Conservation (phyloP, 2,113 vertebrate species). For the Scatophagus argus region DNA sequence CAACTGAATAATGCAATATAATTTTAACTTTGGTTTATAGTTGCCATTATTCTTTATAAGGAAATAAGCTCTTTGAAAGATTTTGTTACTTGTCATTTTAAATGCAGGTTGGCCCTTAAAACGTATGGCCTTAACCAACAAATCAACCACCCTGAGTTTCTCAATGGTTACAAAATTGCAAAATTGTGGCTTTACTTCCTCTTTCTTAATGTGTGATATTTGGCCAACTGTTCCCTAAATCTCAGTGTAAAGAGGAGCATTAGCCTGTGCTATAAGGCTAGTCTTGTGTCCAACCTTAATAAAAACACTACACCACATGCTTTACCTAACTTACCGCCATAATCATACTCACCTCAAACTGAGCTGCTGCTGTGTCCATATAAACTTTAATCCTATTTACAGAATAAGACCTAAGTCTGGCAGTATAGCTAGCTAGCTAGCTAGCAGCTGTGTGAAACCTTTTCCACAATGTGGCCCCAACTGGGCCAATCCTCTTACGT, state of each 20-base stretch:
- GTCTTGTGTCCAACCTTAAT: neutral
- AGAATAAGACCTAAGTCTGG: slow-evolving; percentile 54
- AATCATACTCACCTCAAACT: slow-evolving; percentile 19
- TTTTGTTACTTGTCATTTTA: neutral
- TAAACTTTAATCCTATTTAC: slow-evolving; percentile 78
- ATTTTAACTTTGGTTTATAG: slow-evolving; percentile 15
- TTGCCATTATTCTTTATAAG: neutral
- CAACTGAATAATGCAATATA: slow-evolving; percentile 27
- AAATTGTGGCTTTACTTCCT: slow-evolving; percentile 49
- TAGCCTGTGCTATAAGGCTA: neutral
- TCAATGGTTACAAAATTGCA: slow-evolving; percentile 38
- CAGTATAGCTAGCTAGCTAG: slow-evolving; percentile 26
- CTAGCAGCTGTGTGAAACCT: slow-evolving; percentile 54
- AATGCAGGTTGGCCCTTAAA: neutral
- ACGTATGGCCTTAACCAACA: neutral
- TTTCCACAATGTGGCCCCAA: slow-evolving; percentile 61
- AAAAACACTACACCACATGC: slow-evolving; percentile 39
- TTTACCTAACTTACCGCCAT: slow-evolving; percentile 15
- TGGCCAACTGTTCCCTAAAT: neutral
- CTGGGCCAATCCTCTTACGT: slow-evolving; percentile 78
- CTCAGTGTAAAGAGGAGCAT: neutral
- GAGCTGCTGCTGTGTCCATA: slow-evolving; percentile 48
- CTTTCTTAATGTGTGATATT: neutral
- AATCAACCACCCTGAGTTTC: slow-evolving; percentile 26
- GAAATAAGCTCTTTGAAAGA: neutral